Conservation (phyloP, 2,888 invertebrate species). For the Eupithecia tripunctaria region DNA sequence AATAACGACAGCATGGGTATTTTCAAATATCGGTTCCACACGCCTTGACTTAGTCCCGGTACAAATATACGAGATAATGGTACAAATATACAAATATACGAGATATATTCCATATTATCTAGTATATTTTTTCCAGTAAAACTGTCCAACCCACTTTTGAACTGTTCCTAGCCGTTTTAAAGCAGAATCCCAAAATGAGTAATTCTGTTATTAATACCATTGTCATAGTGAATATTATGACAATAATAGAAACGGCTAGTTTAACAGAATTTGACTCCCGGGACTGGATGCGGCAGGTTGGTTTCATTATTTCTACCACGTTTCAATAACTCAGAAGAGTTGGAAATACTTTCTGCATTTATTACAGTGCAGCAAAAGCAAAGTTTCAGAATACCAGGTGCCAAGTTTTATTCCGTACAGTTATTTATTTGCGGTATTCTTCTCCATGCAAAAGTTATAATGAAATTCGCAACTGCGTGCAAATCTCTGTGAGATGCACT, state of each 20-base stretch:
- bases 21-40: too few relatives aligned
- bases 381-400: slow-evolving; percentile 22
- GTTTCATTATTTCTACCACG: not conserved
- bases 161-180: too few relatives aligned
- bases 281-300: not conserved
- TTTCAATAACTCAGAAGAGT: slow-evolving; percentile 6
- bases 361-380: slow-evolving; percentile 31
- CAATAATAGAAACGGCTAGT: not conserved
- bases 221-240: not conserved
- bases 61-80: too few relatives aligned
- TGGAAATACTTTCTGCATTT: slow-evolving; percentile 23
- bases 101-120: too few relatives aligned
- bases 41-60: too few relatives aligned
- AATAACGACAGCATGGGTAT: not conserved
- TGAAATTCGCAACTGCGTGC: slow-evolving; percentile 16
- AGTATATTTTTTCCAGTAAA: too few relatives aligned
- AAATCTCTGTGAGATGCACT: slow-evolving; percentile 9
- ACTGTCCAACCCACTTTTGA: too few relatives aligned
- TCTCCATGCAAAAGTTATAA: slow-evolving; percentile 15
- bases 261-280: not conserved
- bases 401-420: slow-evolving; percentile 30
- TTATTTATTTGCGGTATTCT: slow-evolving; percentile 24
- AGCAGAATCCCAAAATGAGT: too few relatives aligned
- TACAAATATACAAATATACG: too few relatives aligned
- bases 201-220: not conserved